These are phyloP conservation scores for Myoxocephalus aenaeus DNA, from an alignment of 2,797 vertebrate genomes.

Conservation along the genomic window DNA sequence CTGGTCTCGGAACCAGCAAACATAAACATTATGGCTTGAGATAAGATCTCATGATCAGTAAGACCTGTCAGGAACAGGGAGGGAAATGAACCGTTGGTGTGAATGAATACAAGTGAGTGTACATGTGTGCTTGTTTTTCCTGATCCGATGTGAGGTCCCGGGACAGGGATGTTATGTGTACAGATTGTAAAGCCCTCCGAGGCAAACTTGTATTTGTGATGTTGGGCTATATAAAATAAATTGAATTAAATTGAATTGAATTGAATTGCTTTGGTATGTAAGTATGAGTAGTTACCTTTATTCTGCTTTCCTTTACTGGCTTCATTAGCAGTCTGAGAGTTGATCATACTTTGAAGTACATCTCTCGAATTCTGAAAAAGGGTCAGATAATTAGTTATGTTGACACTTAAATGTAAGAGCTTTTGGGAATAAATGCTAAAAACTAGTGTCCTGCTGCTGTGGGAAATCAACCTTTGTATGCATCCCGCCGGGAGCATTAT, in stretches of 20 bases:
- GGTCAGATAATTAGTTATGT: not conserved
- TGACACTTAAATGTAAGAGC: too few relatives aligned
- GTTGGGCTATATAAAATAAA: too few relatives aligned
- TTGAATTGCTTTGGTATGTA: not conserved
- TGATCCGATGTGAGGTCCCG: too few relatives aligned
- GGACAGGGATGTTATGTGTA: too few relatives aligned
- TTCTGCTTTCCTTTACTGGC: slow-evolving; percentile 41
- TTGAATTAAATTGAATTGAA: too few relatives aligned
- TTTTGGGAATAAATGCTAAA: too few relatives aligned
- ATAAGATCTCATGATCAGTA: slow-evolving; percentile 85
- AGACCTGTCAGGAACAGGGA: slow-evolving; percentile 71
- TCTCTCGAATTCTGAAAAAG: slow-evolving; percentile 71
- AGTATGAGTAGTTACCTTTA: slow-evolving; percentile 29
- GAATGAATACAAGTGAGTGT: not conserved
- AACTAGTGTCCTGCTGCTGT: too few relatives aligned
- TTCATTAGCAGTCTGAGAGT: slow-evolving; percentile 68
- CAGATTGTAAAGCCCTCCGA: too few relatives aligned
- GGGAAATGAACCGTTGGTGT: slow-evolving; percentile 38
- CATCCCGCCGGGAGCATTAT: too few relatives aligned
- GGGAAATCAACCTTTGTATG: too few relatives aligned
- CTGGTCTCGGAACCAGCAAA: slow-evolving; percentile 85
- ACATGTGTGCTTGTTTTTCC: not conserved
- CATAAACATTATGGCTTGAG: slow-evolving; percentile 81
- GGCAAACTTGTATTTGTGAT: too few relatives aligned
- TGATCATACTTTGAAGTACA: slow-evolving; percentile 85